Evolutionary conservation across 2,797 vertebrate genomes (phyloP).

Genomic region (Coendou prehensilis): DNA sequence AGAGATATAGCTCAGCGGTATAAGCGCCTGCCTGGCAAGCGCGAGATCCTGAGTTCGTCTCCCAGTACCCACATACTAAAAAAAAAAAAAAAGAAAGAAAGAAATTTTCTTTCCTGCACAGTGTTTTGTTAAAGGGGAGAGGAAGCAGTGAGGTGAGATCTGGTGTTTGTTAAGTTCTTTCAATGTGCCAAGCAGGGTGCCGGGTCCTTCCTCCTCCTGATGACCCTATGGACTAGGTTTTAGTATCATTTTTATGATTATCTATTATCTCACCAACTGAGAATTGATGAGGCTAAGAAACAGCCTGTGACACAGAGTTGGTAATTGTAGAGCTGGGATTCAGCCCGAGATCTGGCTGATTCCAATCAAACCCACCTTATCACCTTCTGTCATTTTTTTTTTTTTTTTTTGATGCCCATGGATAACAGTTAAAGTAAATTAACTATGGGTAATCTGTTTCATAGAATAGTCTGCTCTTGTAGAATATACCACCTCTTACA

Average conservation of each 20-base stretch:
- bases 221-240: neutral
- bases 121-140: neutral
- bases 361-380: neutral
- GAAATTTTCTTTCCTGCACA: neutral
- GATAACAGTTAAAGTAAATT: neutral
- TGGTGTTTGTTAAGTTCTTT: neutral
- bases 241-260: slow-evolving; percentile 17
- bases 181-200: neutral
- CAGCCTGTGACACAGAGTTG: neutral
- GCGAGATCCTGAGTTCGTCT: no score
- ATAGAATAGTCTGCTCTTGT: neutral
- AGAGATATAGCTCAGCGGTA: no score
- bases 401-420: neutral
- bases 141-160: neutral
- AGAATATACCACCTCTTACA: neutral
- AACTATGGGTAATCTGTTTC: neutral
- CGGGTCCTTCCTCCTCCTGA: neutral
- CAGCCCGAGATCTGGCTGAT: neutral
- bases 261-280: neutral
- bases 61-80: no score
- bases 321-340: neutral
- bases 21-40: no score
- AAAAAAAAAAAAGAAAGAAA: neutral
- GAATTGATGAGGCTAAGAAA: neutral
- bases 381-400: neutral